Percentiles rank a stretch among this genome's conserved stretches.
These are phyloP conservation scores for Trissoscelio sp. DNA, from an alignment of 2,888 invertebrate genomes.

Conservation along the genomic window DNA sequence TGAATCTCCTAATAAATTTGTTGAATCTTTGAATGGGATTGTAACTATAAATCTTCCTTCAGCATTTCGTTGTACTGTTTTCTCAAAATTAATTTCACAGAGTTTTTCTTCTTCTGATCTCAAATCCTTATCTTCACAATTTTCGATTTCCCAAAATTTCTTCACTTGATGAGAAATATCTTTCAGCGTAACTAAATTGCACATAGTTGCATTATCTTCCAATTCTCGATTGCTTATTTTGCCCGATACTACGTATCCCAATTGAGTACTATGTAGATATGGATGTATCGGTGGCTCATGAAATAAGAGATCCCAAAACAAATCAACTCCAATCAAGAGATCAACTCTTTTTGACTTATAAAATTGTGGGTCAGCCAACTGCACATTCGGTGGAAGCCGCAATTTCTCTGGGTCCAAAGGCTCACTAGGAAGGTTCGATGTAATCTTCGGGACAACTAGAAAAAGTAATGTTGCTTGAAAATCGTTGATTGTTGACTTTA, in stretches of 20 bases:
- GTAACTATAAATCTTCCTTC: conserved; percentile 1
- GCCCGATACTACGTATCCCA: conserved; percentile 6
- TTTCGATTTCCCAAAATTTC: conserved; percentile 8
- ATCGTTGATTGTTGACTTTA: conserved; percentile 41
- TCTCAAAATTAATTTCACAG: not conserved
- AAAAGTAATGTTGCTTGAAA: conserved; percentile 49
- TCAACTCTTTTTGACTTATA: conserved; percentile 10
- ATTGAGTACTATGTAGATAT: conserved; percentile 35
- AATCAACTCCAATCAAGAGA: conserved; percentile 13
- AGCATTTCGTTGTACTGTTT: not conserved
- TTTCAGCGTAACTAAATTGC: not conserved
- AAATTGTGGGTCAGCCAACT: not conserved
- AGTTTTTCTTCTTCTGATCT: not conserved
- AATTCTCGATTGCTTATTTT: not conserved
- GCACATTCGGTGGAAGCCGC: not conserved
- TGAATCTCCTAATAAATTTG: conserved; percentile 17
- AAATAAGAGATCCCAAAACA: conserved; percentile 33
- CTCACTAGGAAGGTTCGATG: not conserved
- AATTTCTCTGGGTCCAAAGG: not conserved
- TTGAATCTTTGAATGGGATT: conserved; percentile 20
- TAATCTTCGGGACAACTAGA: not conserved
- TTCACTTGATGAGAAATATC: conserved; percentile 3
- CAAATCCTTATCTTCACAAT: not conserved
- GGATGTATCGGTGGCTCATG: conserved; percentile 5
- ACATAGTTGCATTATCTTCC: not conserved